Evolutionary conservation across 1,140 invertebrate genomes (phyloP).

Genomic region (Paraescarpia echinospica): DNA sequence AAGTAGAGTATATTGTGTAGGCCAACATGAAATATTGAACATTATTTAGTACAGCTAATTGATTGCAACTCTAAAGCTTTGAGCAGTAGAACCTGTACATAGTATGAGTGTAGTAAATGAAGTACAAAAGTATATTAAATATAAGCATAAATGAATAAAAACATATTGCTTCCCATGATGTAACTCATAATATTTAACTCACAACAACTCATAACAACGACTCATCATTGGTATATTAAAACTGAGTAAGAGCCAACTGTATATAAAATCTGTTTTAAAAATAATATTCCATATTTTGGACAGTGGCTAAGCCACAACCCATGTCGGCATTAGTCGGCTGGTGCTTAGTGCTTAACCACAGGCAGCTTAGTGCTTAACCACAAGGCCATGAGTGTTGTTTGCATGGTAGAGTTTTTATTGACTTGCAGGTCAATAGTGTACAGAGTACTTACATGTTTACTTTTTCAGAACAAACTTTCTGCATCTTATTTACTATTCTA

Average conservation of each 20-base stretch:
- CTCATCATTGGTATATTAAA: neutral
- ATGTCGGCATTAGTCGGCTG: too few species aligned
- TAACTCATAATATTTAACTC: neutral
- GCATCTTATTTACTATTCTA: neutral
- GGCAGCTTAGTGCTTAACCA: too few species aligned
- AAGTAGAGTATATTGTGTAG: too few species aligned
- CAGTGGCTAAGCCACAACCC: neutral
- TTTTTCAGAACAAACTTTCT: neutral
- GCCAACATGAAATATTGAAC: too few species aligned
- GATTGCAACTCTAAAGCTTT: too few species aligned
- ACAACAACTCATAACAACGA: neutral
- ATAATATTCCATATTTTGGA: neutral
- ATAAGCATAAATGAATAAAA: neutral
- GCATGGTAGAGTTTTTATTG: neutral
- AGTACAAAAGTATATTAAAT: neutral
- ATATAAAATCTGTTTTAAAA: neutral
- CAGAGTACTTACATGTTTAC: neutral
- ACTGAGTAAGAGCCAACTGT: neutral
- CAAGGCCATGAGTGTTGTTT: neutral
- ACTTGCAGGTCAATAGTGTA: neutral
- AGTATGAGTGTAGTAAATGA: too few species aligned
- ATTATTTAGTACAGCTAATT: too few species aligned
- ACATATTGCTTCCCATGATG: neutral
- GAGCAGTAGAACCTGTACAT: too few species aligned
- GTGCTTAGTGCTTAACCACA: too few species aligned